Base-by-base conservation (phyloP, 92 coral and sea anemone genomes). In the Galaxea fascicularis region DNA sequence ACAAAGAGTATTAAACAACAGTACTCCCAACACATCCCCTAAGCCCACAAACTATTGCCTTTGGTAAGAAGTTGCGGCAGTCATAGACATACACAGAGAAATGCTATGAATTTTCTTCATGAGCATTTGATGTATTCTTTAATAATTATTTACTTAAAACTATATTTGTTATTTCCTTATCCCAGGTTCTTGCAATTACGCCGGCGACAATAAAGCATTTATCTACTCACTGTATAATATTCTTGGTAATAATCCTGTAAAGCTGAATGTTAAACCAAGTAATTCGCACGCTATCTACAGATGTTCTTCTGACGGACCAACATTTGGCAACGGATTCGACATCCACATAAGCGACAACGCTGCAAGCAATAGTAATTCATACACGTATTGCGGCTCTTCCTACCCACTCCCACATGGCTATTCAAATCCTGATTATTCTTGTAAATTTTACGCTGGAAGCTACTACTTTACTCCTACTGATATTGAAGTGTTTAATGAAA, bases 321-420 rank as follows among this genome's bases (percentile, higher is more conserved):
- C 84, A 12, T 91, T 91, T 82, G 94, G 94, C 30, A 9, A 15
- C 15, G 91, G 91, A 0, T 76, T 74, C 54, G 94, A 78, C n/a
- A 67, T 91, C 10, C 31, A 25, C 47, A 65, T 90, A 24, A 18
- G 63, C 14, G 76, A 90, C 72, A 5, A 65, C 30, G 89, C 89
- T 26, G 15, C 56, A 14, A 27, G 44, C 41, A 56, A 62, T 26
- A 46, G 10, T 7, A 0, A 21, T 1, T 88, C 89, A 7, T 26
- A 59, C 12, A 64, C 85, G 0, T 10, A 3, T 0, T 72, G 72
- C 46, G 58, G 56, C 18, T 0, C 1, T 0, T 16, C 66, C 24
- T 87, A 87, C 41, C n/a, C 66, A 22, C 17, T 67, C 24, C 87
- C 87, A 21, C 57, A 77, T 11, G 82, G 71, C 4, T 52, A 67